These are phyloP conservation scores for Allenopithecus nigroviridis DNA, from an alignment of 2,797 vertebrate genomes.

Conservation along the genomic window DNA sequence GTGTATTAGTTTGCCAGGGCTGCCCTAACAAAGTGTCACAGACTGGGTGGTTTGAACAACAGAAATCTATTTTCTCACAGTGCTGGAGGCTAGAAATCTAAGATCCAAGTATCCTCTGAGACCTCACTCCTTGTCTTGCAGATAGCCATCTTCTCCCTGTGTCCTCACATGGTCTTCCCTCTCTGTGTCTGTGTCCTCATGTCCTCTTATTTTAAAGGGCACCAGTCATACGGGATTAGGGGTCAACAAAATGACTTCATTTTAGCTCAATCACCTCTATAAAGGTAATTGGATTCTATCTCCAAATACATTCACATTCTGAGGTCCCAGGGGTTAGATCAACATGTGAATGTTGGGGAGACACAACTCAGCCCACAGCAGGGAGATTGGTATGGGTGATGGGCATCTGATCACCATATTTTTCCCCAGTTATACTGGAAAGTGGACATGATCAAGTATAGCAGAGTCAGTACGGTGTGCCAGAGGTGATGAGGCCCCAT, in stretches of 20 bases:
- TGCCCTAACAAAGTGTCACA: neutral
- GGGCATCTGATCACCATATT: neutral
- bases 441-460: neutral
- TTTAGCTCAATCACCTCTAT: neutral
- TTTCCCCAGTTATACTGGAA: neutral
- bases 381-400: neutral
- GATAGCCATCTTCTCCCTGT: neutral
- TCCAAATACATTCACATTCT: neutral
- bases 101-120: neutral
- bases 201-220: neutral
- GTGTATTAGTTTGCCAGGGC: no score
- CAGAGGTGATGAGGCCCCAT: no score
- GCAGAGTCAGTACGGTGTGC: neutral
- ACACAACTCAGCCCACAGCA: neutral
- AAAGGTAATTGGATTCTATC: neutral
- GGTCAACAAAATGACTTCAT: neutral
- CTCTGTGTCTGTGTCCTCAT: neutral
- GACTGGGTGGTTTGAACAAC: neutral
- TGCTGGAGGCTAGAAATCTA: neutral
- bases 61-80: neutral
- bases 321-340: neutral
- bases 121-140: neutral
- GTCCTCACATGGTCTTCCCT: neutral
- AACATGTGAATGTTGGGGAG: rapidly evolving
- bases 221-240: neutral